Base-by-base conservation (phyloP, 2,888 invertebrate species). In the Rhogogaster chlorosoma region DNA sequence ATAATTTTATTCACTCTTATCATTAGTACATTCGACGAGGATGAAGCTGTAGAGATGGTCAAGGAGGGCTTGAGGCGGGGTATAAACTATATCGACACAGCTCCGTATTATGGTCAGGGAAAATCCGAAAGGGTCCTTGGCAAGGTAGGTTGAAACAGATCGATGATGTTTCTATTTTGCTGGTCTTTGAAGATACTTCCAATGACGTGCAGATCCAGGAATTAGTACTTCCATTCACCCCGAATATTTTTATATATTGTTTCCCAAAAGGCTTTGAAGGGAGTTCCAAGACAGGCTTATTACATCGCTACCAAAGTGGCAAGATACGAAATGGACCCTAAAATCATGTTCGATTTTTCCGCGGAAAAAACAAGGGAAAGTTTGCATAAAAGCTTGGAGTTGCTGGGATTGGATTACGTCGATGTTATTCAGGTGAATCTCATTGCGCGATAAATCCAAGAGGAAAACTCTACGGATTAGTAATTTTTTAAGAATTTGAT, bases 281-380 rank as follows among this genome's bases (percentile, higher is more conserved):
- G 94, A 82, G 94, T 99, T 84, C 99, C 99, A 0, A 94, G 99
- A 57, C 92, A 96, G 86, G 95, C 97, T 0, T 99, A 97, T 93
- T 98, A 97, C 91, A 95, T 99, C 77, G 98, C 96, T n/a, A 98
- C 98, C 42, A 99, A 99, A 95, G 97, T 98, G 6, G 98, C 98
- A 6, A 95, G 99, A 38, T 99, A 99, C 91, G 96, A 96, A 86
- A 93, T 94, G 83, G 95, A 96, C 84, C 95, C 95, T 1, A 94
- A 95, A 38, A 94, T 95, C 80, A 97, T 98, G 97, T 99, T 99
- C 92, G 97, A 99, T 93, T 99, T 98, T 93, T 96, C 97, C 0
- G 94, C 95, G 0, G 96, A 97, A 89, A 97, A 96, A 92, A 97
- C 97, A 0, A 94, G 95, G 5, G 94, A 95, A 84, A 97, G 97